Evolutionary conservation across 2,888 invertebrate genomes (phyloP), one percentile per base, ranked within the genome.

Genomic region (Leptothorax acervorum): DNA sequence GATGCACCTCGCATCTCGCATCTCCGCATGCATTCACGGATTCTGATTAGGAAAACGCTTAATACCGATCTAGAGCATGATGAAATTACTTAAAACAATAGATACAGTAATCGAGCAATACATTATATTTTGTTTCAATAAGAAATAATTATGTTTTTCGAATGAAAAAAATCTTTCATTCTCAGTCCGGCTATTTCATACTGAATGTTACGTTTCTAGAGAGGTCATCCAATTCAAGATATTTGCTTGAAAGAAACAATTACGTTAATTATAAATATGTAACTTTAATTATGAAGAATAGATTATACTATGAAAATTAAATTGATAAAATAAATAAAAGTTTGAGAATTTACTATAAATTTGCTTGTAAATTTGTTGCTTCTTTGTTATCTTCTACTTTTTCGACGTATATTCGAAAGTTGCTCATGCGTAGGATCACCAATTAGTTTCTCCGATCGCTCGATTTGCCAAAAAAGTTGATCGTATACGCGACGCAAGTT

Each of bases 401-500:
- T 83, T 82, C 65, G 55, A 0, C 23, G 42, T 18, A 0, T 63
- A 31, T 82, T 55, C 55, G 55, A 84, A 85, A 82, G 57, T 90
- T 76, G 53, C 39, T 85, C 76, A 60, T 84, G 74, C 83, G 68
- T 66, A 85, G 76, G 82, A 82, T 82, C 66, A 75, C 45, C 86
- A 88, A 90, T 89, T 88, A 89, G 88, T 86, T 85, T 66, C 74
- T n/a, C 18, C 45, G 73, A 82, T 76, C 68, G 78, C n/a, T 45
- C 68, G 86, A 87, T 89, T 81, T 79, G 78, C 73, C 71, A 45
- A 90, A 90, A 68, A 88, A 88, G 70, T 86, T 82, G 82, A 78
- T 78, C 82, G 57, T 53, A 31, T 48, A 85, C 81, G 39, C 48
- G 78, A 62, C 81, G 79, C 85, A 86, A 89, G 78, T 86, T 90